Evolutionary conservation across 2,888 invertebrate genomes (phyloP), one percentile per base, ranked within the genome.

Genomic region (Clunio marinus): DNA sequence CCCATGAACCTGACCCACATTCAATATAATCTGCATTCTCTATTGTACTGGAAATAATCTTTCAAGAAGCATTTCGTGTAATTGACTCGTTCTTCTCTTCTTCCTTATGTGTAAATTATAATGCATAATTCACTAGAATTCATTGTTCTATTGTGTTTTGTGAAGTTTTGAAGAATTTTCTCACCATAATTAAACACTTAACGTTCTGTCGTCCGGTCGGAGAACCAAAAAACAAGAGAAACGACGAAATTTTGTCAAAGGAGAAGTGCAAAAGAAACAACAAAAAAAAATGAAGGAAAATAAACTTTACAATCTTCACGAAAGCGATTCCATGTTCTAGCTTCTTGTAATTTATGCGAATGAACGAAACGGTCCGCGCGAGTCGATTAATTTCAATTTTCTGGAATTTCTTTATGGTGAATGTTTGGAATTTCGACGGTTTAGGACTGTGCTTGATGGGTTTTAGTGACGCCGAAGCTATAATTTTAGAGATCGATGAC

Each of bases 1-100:
- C 51, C 17, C 51, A 17, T 51, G 17, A 51, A 51, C 51, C 51
- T 51, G 51, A 51, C 51, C 51, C 51, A 51, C 51, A 20, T 13
- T 22, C n/a, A 17, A 20, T 2, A 4, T 51, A 20, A 15, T 51
- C 2, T 17, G 8, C 45, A n/a, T n/a, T 45, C 15, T 3, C n/a
- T 15, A 15, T 45, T 45, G 45, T 45, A 4, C 45, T 32, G 32
- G n/a, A n/a, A n/a, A n/a, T n/a, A n/a, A n/a, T n/a, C n/a, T n/a
- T n/a, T n/a, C n/a, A n/a, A n/a, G n/a, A n/a, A n/a, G n/a, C n/a
- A n/a, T n/a, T n/a, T n/a, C n/a, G n/a, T n/a, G n/a, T n/a, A n/a
- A n/a, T n/a, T n/a, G n/a, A n/a, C n/a, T n/a, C n/a, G n/a, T n/a
- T n/a, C n/a, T n/a, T n/a, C n/a, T n/a, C n/a, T n/a, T n/a, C n/a